These are phyloP conservation scores for Calliphora vomitoria DNA, from an alignment of 2,888 invertebrate genomes.

Conservation along the genomic window DNA sequence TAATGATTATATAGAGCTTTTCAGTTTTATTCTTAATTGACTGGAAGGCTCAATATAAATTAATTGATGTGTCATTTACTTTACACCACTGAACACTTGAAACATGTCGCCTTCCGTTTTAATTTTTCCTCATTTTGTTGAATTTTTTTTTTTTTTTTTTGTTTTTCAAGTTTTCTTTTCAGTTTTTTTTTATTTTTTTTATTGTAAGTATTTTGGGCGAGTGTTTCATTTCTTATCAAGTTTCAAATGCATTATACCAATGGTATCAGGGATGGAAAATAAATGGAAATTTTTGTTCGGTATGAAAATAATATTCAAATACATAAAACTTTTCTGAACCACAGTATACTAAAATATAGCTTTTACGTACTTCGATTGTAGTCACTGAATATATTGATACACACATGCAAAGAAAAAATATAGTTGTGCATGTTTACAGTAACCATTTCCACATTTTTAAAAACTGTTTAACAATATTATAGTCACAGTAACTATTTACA, in stretches of 20 bases:
- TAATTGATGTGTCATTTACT: slow-evolving; percentile 71
- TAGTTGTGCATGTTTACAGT: no score
- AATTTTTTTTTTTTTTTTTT: not conserved
- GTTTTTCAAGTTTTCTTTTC: not conserved
- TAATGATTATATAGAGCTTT: slow-evolving; percentile 27
- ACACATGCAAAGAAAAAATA: no score
- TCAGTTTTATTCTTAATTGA: slow-evolving; percentile 56
- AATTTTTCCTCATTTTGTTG: not conserved
- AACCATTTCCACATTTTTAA: no score
- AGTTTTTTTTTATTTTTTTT: not conserved
- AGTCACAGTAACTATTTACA: no score
- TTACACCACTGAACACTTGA: slow-evolving; percentile 40
- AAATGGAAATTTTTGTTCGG: no score
- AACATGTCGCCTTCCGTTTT: slow-evolving; percentile 36
- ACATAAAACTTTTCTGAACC: no score
- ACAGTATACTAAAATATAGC: no score
- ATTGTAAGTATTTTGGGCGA: not conserved
- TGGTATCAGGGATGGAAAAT: no score
- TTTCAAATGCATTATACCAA: slow-evolving; percentile 5
- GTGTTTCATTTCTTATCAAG: slow-evolving; percentile 28
- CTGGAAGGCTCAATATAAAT: slow-evolving; percentile 65
- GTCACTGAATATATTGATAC: no score
- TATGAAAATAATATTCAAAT: no score
- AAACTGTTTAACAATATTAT: no score
- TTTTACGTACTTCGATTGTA: no score